Evolutionary conservation across 2,113 vertebrate genomes (phyloP).

Genomic region (Brachypteracias leptosomus): DNA sequence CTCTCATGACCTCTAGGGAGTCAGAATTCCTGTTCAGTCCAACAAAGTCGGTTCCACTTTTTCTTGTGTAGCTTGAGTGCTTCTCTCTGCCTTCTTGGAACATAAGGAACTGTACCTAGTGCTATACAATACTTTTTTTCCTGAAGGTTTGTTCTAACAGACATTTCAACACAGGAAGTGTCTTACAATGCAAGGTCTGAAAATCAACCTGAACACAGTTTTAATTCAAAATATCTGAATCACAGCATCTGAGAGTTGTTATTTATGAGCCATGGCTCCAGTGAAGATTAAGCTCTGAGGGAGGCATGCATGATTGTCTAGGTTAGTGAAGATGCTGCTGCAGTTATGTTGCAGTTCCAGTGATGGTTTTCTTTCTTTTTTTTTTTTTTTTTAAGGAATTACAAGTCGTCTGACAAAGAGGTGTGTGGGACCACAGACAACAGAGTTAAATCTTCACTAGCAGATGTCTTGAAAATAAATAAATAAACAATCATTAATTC

Average conservation of each 20-base stretch:
- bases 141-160: neutral
- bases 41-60: neutral
- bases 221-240: slow-evolving; percentile 10
- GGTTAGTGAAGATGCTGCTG: neutral
- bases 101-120: neutral
- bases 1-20: neutral
- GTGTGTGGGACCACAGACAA: neutral
- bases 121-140: neutral
- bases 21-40: neutral
- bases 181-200: neutral
- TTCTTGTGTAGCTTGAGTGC: neutral
- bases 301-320: neutral
- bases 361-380: neutral
- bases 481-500: neutral
- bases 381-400: neutral
- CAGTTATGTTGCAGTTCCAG: neutral
- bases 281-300: neutral
- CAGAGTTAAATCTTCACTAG: neutral
- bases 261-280: neutral
- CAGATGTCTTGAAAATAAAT: slow-evolving; percentile 4
- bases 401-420: neutral
- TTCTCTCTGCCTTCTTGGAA: neutral
- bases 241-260: neutral
- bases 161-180: neutral
- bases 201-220: neutral